A percentile compares a stretch with the other conserved stretches of the same genome.
Conservation (phyloP, 2,888 invertebrate genomes). For the Tetragonula carbonaria region DNA sequence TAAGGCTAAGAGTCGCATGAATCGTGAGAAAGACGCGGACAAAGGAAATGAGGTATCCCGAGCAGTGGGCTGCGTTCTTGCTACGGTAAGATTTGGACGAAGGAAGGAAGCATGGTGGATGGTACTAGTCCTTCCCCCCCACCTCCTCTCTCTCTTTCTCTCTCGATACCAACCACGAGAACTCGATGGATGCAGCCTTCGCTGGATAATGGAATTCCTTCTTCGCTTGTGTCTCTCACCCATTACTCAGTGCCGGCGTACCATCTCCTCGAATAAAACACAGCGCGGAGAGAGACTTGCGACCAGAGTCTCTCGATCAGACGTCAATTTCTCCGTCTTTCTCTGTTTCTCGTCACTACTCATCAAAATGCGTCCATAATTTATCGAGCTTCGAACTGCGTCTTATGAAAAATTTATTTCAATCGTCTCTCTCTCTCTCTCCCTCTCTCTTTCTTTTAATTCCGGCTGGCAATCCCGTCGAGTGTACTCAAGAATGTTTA, state of each 20-base stretch:
- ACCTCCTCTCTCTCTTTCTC: no score
- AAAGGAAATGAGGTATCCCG: conserved; percentile 75
- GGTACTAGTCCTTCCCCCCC: conserved; percentile 14
- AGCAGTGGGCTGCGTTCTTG: conserved; percentile 58
- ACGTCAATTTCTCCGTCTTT: conserved; percentile 42
- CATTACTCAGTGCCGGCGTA: conserved; percentile 36
- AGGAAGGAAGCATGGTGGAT: conserved; percentile 52
- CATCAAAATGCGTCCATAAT: conserved; percentile 58
- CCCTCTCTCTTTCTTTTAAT: conserved; percentile 23
- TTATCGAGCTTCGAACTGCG: conserved; percentile 52
- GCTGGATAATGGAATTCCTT: conserved; percentile 75
- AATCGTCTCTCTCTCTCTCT: background rate
- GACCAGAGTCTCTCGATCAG: conserved; percentile 53
- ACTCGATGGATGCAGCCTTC: conserved; percentile 52
- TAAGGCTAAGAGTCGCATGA: conserved; percentile 55
- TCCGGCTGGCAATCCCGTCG: conserved; percentile 21
- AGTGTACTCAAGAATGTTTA: conserved; percentile 14
- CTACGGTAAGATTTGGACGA: conserved; percentile 12
- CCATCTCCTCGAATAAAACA: conserved; percentile 61
- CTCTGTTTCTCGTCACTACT: conserved; percentile 12
- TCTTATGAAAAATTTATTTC: conserved; percentile 47
- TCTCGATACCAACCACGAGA: conserved; percentile 39
- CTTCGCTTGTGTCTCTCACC: conserved; percentile 46
- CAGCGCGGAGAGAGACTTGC: conserved; percentile 9
- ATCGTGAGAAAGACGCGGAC: conserved; percentile 69